Evolutionary conservation across 2,797 vertebrate genomes (phyloP), one percentile per base, ranked within the genome.

Genomic region (Hafferia zeledoni): DNA sequence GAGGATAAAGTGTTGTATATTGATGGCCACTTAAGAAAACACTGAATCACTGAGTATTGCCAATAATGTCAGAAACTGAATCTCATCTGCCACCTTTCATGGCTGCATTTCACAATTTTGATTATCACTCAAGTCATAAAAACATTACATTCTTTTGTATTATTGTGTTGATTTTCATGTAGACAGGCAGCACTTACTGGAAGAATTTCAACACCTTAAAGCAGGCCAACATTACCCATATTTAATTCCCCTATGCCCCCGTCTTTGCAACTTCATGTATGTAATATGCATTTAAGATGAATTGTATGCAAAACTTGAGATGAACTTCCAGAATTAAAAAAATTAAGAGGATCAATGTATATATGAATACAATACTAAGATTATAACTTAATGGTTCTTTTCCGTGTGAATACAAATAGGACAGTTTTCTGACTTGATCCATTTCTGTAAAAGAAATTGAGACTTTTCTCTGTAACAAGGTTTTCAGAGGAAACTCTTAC

Each of bases 61-160:
- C 61, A 83, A 20, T 24, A 86, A 64, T 50, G 35, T 50, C 82
- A 94, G 90, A 83, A 90, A 84, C 9, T 33, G 46, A 5, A 25
- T 7, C 30, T n/a, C 10, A 10, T 57, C 71, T 64, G 56, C 25
- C 71, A 82, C 41, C 16, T 88, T 91, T 67, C 46, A n/a, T 14
- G 13, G 81, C 63, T 94, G 50, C 60, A 28, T 76, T 60, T 87
- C 69, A 71, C 64, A 83, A 57, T 56, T 94, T 33, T 70, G 39
- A 37, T 89, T 46, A 72, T 64, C 47, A 59, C 65, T 47, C 47
- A 23, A 27, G 16, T 67, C 87, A 74, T 47, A 87, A 69, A 80
- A 67, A 20, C 30, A 47, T 80, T 63, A 72, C 15, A 43, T 39
- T 22, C 5, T 37, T 23, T 11, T 25, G 5, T 10, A 33, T 35